A percentile compares a stretch with the other conserved stretches of the same genome.
Conservation (phyloP, 2,888 invertebrate genomes). For the Rotaria sp. region DNA sequence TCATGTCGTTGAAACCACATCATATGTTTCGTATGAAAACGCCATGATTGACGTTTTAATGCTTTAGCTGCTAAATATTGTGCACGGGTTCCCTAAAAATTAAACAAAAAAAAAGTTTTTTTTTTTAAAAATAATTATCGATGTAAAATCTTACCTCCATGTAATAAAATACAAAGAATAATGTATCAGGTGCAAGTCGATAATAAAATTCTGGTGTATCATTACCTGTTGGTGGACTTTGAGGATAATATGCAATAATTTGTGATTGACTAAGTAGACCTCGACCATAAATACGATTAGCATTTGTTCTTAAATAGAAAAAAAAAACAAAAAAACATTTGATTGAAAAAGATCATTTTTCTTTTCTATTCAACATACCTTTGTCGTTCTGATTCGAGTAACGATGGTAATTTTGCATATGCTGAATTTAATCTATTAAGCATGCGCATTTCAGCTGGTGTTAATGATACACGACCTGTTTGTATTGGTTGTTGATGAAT, state of each 20-base stretch:
- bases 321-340: neutral
- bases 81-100: conserved; percentile 77
- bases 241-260: conserved; percentile 85
- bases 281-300: conserved; percentile 1
- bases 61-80: conserved; percentile 99
- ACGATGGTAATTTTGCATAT: neutral
- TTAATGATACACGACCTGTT: neutral
- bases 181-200: conserved; percentile 87
- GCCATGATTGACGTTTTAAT: conserved; percentile 97
- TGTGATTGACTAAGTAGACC: conserved; percentile 46
- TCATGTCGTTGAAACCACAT: conserved; percentile 99
- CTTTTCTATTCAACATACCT: neutral
- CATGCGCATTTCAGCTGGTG: conserved; percentile 1
- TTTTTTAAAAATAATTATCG: no score
- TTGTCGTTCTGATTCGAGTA: conserved; percentile 23
- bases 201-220: conserved; percentile 97
- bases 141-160: conserved; percentile 67
- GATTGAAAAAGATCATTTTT: no score
- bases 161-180: conserved; percentile 99
- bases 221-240: conserved; percentile 82
- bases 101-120: neutral
- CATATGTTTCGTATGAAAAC: conserved; percentile 90
- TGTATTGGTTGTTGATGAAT: neutral
- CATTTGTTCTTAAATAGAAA: neutral
- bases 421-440: neutral